A percentile compares a stretch with the other conserved stretches of the same genome.
phyloP scores from a whole-genome alignment of 92 coral and sea anemone species.

The Porites lobata region DNA sequence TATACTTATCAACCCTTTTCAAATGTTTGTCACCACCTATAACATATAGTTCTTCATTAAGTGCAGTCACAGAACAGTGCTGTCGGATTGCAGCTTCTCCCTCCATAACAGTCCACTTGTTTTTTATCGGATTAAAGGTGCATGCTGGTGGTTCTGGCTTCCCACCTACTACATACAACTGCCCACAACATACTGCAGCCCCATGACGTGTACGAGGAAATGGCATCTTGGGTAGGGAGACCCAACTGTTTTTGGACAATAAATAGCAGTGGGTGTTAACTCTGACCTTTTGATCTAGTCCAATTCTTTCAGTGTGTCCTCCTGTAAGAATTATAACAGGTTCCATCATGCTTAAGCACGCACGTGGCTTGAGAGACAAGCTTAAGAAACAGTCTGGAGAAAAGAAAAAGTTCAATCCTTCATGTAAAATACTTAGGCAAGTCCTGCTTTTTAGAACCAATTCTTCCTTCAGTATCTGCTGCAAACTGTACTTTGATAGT shows the following conservation, averaged over 20 bases:
- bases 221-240: neutral
- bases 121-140: neutral
- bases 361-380: conserved; percentile 40
- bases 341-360: conserved; percentile 41
- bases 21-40: conserved; percentile 61
- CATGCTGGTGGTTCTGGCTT: neutral
- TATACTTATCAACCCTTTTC: conserved; percentile 64
- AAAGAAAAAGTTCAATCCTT: conserved; percentile 54
- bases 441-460: conserved; percentile 52
- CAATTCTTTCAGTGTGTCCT: neutral
- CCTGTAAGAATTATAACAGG: conserved; percentile 62
- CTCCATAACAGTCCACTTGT: neutral
- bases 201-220: neutral
- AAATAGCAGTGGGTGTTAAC: conserved; percentile 37
- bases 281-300: neutral
- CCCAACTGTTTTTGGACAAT: neutral
- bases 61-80: neutral
- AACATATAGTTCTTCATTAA: conserved; percentile 29
- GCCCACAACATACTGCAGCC: conserved; percentile 10
- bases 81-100: neutral
- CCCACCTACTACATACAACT: conserved; percentile 3
- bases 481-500: conserved; percentile 68
- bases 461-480: conserved; percentile 46
- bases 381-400: neutral
- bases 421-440: conserved; percentile 56